These are phyloP conservation scores for Gerris buenoi DNA, from an alignment of 1,140 invertebrate genomes.

Conservation along the genomic window DNA sequence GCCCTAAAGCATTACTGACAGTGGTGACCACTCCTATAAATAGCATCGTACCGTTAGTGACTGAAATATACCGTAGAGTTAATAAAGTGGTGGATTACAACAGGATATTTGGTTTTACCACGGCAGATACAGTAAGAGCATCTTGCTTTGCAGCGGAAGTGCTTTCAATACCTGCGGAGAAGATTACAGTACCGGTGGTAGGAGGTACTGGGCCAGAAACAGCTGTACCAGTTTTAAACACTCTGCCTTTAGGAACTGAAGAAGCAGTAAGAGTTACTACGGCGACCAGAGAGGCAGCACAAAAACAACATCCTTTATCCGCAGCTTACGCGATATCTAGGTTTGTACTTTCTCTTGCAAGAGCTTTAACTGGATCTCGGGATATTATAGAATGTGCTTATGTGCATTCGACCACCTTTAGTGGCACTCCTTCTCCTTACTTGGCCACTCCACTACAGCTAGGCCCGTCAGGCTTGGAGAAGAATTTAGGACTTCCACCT, in stretches of 20 bases:
- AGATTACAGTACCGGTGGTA: slow-evolving; percentile 81
- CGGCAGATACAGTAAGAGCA: slow-evolving; percentile 85
- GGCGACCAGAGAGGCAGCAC: slow-evolving; percentile 26
- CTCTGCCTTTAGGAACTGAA: slow-evolving; percentile 22
- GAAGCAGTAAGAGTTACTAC: slow-evolving; percentile 26
- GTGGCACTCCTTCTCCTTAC: slow-evolving; percentile 69
- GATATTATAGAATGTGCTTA: slow-evolving; percentile 87
- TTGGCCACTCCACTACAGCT: slow-evolving; percentile 90
- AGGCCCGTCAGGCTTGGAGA: slow-evolving; percentile 78
- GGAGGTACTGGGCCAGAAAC: slow-evolving; percentile 96
- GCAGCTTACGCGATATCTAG: slow-evolving; percentile 36
- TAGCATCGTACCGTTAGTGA: slow-evolving; percentile 92
- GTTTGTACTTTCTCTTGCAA: slow-evolving; percentile 7
- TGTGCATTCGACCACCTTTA: slow-evolving; percentile 68
- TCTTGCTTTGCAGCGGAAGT: slow-evolving; percentile 81
- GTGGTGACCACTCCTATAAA: slow-evolving; percentile 56
- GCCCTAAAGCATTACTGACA: slow-evolving; percentile 36
- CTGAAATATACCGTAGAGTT: slow-evolving; percentile 82
- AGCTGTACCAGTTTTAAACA: slow-evolving; percentile 65
- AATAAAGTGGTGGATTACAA: slow-evolving; percentile 76
- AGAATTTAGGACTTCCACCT: slow-evolving; percentile 84
- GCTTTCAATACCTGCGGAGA: slow-evolving; percentile 40
- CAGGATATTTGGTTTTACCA: slow-evolving; percentile 90
- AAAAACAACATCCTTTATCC: slow-evolving; percentile 27
- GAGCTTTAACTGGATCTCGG: slow-evolving; percentile 50